Evolutionary conservation across 2,797 vertebrate species (phyloP).

Genomic region (Vultur gryphus): DNA sequence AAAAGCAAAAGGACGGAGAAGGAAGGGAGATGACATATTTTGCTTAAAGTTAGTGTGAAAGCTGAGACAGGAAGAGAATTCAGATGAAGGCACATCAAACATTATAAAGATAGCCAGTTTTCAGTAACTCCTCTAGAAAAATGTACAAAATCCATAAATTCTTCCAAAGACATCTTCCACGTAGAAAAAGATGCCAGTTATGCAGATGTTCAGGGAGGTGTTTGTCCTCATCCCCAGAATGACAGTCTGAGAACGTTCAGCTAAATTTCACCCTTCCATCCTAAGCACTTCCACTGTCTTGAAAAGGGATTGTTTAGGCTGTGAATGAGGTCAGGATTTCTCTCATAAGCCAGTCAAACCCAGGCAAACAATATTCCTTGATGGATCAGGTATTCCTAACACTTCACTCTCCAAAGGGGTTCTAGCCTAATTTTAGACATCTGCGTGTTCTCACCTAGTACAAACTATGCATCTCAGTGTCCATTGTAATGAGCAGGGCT

Average conservation of each 20-base stretch:
- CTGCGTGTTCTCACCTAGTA: background rate
- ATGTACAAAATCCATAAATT: background rate
- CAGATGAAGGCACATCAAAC: background rate
- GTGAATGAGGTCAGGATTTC: background rate
- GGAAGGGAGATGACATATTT: background rate
- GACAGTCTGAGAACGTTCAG: background rate
- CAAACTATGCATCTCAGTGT: background rate
- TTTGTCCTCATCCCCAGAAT: background rate
- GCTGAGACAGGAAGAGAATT: background rate
- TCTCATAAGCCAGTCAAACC: background rate
- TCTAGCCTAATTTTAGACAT: background rate
- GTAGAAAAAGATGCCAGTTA: background rate
- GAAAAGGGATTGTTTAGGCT: background rate
- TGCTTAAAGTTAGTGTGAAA: background rate
- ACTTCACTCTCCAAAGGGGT: background rate
- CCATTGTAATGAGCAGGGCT: background rate
- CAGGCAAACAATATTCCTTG: background rate
- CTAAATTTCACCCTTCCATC: background rate
- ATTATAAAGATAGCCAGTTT: background rate
- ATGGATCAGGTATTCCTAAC: background rate
- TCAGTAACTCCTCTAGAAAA: background rate
- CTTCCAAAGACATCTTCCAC: background rate
- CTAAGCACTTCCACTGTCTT: too few species aligned
- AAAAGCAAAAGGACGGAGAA: background rate
- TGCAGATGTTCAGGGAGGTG: background rate